These are phyloP conservation scores for Nymphalis polychloros DNA, from an alignment of 2,888 invertebrate species.

Conservation along the genomic window DNA sequence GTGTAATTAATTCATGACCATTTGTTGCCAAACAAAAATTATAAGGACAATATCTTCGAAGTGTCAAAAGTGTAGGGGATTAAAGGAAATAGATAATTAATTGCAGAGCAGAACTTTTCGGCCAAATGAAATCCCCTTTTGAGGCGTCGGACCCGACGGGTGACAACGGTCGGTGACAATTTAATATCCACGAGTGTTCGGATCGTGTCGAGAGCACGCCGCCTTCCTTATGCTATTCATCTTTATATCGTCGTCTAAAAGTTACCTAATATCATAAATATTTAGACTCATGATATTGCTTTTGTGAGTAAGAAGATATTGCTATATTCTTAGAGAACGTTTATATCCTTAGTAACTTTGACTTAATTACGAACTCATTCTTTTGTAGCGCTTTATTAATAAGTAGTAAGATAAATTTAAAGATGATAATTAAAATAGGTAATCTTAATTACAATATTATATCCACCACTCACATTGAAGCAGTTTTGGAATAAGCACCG, in stretches of 20 bases:
- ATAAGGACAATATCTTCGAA: slow-evolving; percentile 50
- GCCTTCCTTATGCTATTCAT: slow-evolving; percentile 25
- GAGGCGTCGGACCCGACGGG: slow-evolving; percentile 56
- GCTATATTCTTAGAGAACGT: too few species aligned
- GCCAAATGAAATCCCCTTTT: slow-evolving; percentile 77
- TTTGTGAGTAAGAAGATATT: neutral
- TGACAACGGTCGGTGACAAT: slow-evolving; percentile 63
- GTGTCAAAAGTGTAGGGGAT: slow-evolving; percentile 63
- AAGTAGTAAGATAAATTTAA: too few species aligned
- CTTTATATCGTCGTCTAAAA: slow-evolving; percentile 13
- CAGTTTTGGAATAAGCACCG: too few species aligned
- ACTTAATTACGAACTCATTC: too few species aligned
- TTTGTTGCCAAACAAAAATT: slow-evolving; percentile 4
- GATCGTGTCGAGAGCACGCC: slow-evolving; percentile 25
- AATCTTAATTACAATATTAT: too few species aligned
- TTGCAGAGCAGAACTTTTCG: slow-evolving; percentile 76
- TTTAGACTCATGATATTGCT: neutral
- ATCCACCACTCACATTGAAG: too few species aligned
- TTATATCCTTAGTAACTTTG: too few species aligned
- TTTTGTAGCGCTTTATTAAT: too few species aligned
- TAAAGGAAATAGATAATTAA: slow-evolving; percentile 75
- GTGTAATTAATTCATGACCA: neutral
- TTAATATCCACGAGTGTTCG: slow-evolving; percentile 66
- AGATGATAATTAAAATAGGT: too few species aligned
- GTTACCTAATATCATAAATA: neutral